Conservation (phyloP, 1,140 invertebrate genomes). For the Cotesia glomerata region DNA sequence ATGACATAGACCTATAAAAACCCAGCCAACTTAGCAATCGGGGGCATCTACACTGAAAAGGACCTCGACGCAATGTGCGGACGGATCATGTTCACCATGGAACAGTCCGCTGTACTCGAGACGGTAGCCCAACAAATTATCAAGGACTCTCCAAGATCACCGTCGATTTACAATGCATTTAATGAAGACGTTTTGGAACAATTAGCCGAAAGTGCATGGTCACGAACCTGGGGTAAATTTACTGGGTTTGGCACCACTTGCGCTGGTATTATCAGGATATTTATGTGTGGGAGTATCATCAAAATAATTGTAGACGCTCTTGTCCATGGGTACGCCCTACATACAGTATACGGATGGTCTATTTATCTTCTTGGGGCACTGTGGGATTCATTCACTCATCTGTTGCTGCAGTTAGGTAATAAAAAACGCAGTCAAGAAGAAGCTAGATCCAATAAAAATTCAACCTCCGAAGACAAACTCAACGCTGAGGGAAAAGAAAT, state of each 20-base stretch:
- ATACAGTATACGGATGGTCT: constrained; percentile 26
- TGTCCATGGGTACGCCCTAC: constrained; percentile 21
- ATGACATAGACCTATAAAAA: constrained; percentile 16
- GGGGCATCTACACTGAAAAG: constrained; percentile 1
- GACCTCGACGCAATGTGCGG: constrained; percentile 22
- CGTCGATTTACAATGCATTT: not conserved
- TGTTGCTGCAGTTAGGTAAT: not conserved
- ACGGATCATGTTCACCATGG: constrained; percentile 29
- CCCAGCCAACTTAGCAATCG: constrained; percentile 10
- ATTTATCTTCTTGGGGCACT: constrained; percentile 8
- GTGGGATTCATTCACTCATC: not conserved
- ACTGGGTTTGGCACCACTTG: constrained; percentile 13
- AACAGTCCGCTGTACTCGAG: constrained; percentile 19
- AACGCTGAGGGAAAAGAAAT: too few relatives aligned
- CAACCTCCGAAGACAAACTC: too few relatives aligned
- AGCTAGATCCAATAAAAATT: too few relatives aligned
- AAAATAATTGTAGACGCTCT: constrained; percentile 19
- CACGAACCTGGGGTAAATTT: constrained; percentile 19
- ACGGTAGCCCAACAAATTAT: not conserved
- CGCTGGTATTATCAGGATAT: constrained; percentile 8
- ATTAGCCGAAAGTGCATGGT: constrained; percentile 15
- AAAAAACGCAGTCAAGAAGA: not conserved
- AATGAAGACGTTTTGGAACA: constrained; percentile 18
- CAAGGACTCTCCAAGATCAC: not conserved
- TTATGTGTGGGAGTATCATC: not conserved